Base-by-base conservation (phyloP, 1,140 invertebrate species). In the Pentalonia nigronervosa region DNA sequence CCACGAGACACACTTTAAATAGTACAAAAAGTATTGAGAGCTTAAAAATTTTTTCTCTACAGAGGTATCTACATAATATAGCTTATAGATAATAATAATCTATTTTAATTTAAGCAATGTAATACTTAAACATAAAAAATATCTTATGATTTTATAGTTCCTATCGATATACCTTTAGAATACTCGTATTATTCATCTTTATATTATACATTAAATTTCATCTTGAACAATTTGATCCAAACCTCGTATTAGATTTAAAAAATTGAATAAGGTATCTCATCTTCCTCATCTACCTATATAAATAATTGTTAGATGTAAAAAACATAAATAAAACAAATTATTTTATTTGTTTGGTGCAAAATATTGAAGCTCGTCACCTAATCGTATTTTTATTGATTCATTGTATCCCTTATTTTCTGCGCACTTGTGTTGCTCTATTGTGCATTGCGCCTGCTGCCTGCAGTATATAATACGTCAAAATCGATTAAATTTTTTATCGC, bases 401-500 rank as follows among this genome's bases (percentile, higher is more conserved):
- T 45, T 30, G 21, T 84, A 45, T 84, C 36, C 83, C 36, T 25
- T 41, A 87, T 23, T 48, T 48, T 34, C 2, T 56, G 50, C 1
- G 8, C 89, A 67, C 53, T 90, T 76, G 90, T 23, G 23, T 41
- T 60, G 67, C 41, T 67, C 56, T 91, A 34, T 76, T 91, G 88
- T 76, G 11, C 56, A 41, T 25, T 36, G 20, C 17, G 14, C 21
- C 48, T 56, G 48, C n/a, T 41, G 41, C 41, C 41, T 41, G 41
- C 41, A 2, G 41, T 4, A 87, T 84, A 47, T 86, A 41, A 60
- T 90, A 90, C 36, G 90, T 84, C 67, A 92, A 92, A 84, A 92
- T 56, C 45, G 41, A 84, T 93, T 93, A 56, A n/a, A 23, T 93
- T 86, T 93, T 86, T 93, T 41, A 47, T 48, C n/a, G 25, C 45